Evolutionary conservation across 2,888 invertebrate genomes (phyloP).

Genomic region (Pollenia griseotomentosa): DNA sequence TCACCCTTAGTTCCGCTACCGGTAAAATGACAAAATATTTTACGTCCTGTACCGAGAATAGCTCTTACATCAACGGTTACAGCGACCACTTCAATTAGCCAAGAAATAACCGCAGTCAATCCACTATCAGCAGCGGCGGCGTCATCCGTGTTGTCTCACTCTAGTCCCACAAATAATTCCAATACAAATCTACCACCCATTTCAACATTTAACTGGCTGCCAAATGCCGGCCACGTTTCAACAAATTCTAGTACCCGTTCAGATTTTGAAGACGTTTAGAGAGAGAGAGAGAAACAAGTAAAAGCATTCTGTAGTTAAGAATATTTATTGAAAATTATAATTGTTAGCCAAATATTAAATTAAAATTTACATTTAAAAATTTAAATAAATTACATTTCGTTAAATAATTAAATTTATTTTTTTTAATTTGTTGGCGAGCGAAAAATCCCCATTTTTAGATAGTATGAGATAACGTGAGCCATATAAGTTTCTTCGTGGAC

Average conservation of each 20-base stretch:
- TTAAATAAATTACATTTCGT: slow-evolving; percentile 65
- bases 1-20: slow-evolving; percentile 72
- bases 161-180: slow-evolving; percentile 26
- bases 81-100: slow-evolving; percentile 73
- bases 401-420: slow-evolving; percentile 9
- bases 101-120: slow-evolving; percentile 54
- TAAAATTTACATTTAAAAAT: slow-evolving; percentile 63
- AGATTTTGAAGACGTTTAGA: slow-evolving; percentile 55
- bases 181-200: slow-evolving; percentile 41
- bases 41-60: slow-evolving; percentile 83
- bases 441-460: slow-evolving; percentile 88
- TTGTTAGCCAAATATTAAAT: slow-evolving; percentile 73
- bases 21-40: slow-evolving; percentile 83
- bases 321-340: slow-evolving; percentile 65
- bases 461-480: slow-evolving; percentile 92
- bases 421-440: neutral
- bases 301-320: slow-evolving; percentile 54
- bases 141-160: slow-evolving; percentile 10
- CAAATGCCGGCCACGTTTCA: slow-evolving; percentile 23
- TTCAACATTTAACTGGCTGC: slow-evolving; percentile 57
- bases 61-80: slow-evolving; percentile 77
- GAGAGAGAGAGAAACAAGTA: neutral
- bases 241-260: slow-evolving; percentile 55
- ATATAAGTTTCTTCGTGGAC: slow-evolving; percentile 96
- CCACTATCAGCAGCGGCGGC: neutral